Evolutionary conservation across 2,113 vertebrate species (phyloP), one percentile per base, ranked within the genome.

Genomic region (Trogon melanurus): DNA sequence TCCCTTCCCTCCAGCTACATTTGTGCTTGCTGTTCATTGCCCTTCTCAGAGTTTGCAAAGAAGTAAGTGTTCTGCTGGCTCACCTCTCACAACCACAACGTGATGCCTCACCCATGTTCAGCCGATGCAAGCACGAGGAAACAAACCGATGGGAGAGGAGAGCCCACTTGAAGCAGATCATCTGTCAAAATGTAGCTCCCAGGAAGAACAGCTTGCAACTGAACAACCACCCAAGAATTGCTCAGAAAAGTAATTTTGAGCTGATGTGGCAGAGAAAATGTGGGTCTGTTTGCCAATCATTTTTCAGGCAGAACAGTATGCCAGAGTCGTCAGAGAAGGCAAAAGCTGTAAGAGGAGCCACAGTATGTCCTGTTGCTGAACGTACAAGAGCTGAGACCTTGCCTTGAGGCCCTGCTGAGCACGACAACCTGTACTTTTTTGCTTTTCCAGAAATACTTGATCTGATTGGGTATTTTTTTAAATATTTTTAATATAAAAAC

Each of bases 201-300:
- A 3, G 47, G 53, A 92, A 82, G 89, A 94, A 69, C 23, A 6
- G 64, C 44, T 82, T 80, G 58, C 38, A 87, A 57, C 2, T 85
- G 84, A 96, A 69, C 91, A 91, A 29, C 50, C 71, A 51, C 74
- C 62, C 67, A 76, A 79, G 64, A 85, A 70, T 16, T 93, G 79
- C 81, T 74, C 85, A 62, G 78, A 66, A 85, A 87, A 93, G 89
- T 93, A 69, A 95, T 89, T 95, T 87, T 89, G 58, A 94, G 89
- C 81, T 91, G 87, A 82, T 71, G 53, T 36, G 85, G 86, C 78
- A 84, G 74, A 84, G 91, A 91, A 96, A 94, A 94, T 17, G 75
- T 70, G 41, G 62, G 19, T 72, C 84, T 96, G 57, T 85, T 85
- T 93, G 87, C 54, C 76, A 78, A 87, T 72, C 45, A 32, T 91